These are phyloP conservation scores for Campoplex capitator DNA, from an alignment of 2,888 invertebrate genomes.

Conservation along the genomic window DNA sequence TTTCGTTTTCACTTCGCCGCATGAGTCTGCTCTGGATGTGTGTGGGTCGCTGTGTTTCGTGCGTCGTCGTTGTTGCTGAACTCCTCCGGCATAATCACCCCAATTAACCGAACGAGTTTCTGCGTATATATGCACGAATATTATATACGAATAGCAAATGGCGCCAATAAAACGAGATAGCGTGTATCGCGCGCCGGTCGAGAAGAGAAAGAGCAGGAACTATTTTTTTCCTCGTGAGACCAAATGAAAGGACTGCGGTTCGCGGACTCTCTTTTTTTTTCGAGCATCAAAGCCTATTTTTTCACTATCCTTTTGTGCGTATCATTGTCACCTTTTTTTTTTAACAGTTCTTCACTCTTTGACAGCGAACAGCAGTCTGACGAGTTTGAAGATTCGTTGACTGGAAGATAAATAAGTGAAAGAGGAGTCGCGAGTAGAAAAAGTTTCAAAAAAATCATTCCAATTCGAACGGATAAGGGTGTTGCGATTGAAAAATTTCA, in stretches of 20 bases:
- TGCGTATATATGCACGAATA: slow-evolving; percentile 62
- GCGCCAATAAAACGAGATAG: slow-evolving; percentile 73
- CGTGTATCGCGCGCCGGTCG: slow-evolving; percentile 19
- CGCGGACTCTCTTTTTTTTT: neutral
- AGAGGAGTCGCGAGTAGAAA: neutral
- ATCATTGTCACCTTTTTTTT: slow-evolving; percentile 2
- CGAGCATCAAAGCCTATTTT: slow-evolving; percentile 3
- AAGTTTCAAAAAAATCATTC: neutral
- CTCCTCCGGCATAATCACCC: slow-evolving; percentile 71
- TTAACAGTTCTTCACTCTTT: neutral
- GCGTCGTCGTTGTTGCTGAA: slow-evolving; percentile 53
- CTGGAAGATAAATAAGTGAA: neutral
- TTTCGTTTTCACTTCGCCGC: slow-evolving; percentile 17
- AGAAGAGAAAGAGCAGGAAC: neutral
- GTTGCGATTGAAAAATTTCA: neutral
- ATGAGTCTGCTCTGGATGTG: slow-evolving; percentile 50
- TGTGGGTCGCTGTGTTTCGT: slow-evolving; percentile 49
- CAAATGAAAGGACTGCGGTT: slow-evolving; percentile 55
- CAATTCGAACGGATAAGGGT: neutral
- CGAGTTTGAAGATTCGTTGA: neutral
- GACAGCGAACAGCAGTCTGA: neutral
- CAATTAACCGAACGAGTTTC: slow-evolving; percentile 77
- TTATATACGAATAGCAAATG: slow-evolving; percentile 26
- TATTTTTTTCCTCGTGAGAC: slow-evolving; percentile 57
- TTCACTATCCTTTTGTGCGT: neutral